phyloP scores from a whole-genome alignment of 1,140 invertebrate species.

The Drosophila nebulosa region DNA sequence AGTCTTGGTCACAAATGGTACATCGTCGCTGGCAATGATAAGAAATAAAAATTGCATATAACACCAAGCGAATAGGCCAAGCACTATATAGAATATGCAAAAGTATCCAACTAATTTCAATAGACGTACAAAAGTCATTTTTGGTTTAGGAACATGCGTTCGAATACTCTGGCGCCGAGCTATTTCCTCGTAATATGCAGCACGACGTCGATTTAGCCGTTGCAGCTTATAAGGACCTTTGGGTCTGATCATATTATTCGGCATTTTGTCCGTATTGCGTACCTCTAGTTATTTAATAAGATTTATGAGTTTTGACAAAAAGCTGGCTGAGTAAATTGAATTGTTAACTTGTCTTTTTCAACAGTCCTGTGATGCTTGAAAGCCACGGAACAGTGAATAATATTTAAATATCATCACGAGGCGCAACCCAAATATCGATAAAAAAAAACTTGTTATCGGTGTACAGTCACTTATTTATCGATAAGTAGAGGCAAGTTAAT shows the following conservation, averaged over 20 bases:
- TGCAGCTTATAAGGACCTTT: conserved; percentile 17
- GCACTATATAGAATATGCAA: not conserved
- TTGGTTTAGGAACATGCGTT: not conserved
- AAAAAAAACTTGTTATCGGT: too few relatives aligned
- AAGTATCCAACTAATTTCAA: conserved; percentile 10
- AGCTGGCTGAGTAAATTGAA: not conserved
- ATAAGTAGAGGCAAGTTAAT: too few relatives aligned
- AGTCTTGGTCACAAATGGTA: conserved; percentile 17
- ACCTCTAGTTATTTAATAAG: not conserved
- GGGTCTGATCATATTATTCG: conserved; percentile 11
- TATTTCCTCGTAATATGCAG: not conserved
- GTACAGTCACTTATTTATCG: too few relatives aligned
- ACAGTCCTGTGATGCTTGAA: too few relatives aligned
- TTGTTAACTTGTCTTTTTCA: not conserved
- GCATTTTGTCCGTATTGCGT: conserved; percentile 8
- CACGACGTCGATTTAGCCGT: conserved; percentile 1
- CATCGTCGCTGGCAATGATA: not conserved
- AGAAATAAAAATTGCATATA: not conserved
- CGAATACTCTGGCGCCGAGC: not conserved
- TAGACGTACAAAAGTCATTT: not conserved
- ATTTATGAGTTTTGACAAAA: not conserved
- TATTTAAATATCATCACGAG: too few relatives aligned
- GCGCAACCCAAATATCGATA: too few relatives aligned
- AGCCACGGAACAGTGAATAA: too few relatives aligned
- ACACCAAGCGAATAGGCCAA: not conserved